Conservation (phyloP, 1,140 invertebrate species). For the Calliphora vicina region DNA sequence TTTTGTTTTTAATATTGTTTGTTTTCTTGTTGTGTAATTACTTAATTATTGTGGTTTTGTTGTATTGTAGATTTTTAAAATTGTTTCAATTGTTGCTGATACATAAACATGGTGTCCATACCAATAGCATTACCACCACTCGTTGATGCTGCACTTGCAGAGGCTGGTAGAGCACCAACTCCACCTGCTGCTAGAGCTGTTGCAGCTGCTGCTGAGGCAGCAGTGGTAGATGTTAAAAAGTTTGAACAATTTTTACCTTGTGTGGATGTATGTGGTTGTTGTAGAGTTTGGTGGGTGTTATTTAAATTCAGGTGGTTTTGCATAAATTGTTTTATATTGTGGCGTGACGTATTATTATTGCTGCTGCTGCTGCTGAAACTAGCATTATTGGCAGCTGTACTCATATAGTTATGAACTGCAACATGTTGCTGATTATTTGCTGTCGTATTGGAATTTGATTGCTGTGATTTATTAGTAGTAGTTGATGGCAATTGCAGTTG, state of each 20-base stretch:
- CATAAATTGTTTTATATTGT: conserved; percentile 17
- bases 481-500: conserved; percentile 17
- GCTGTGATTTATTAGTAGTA: neutral
- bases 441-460: conserved; percentile 1
- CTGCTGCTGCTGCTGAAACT: conserved; percentile 11
- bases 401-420: conserved; percentile 22
- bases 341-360: neutral
- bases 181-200: neutral
- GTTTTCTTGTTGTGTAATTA: neutral
- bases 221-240: conserved; percentile 13
- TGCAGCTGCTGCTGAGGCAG: neutral
- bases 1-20: neutral
- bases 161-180: neutral
- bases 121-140: neutral
- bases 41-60: neutral
- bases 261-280: conserved; percentile 30
- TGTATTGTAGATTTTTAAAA: too few relatives aligned
- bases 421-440: conserved; percentile 11
- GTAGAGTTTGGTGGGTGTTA: conserved; percentile 33
- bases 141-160: conserved; percentile 8
- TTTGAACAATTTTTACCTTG: neutral
- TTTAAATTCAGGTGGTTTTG: conserved; percentile 30
- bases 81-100: conserved; percentile 20
- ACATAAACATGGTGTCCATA: neutral
- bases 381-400: neutral